Evolutionary conservation across 2,797 vertebrate genomes (phyloP), one percentile per base, ranked within the genome.

Genomic region (Myripristis murdjan): DNA sequence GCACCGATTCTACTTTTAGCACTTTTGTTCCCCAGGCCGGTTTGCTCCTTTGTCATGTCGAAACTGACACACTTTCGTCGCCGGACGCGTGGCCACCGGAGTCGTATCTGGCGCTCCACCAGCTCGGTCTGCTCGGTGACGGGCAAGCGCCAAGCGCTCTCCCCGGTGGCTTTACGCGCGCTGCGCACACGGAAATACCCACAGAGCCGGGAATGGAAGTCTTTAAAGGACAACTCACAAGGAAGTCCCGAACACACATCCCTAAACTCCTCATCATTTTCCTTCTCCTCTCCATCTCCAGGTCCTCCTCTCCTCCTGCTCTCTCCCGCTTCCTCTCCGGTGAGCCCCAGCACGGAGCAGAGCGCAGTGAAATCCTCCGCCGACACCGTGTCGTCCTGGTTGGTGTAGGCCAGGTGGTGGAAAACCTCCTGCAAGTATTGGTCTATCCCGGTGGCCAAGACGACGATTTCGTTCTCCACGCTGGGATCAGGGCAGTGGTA

Each of bases 341-440:
- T 4, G 37, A 95, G 77, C 0, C 92, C 93, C 78, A 95, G 82
- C 20, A 94, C 88, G 1, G 82, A 77, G 75, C 95, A 95, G 9
- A 95, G 89, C 10, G 84, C 69, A 5, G 41, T 53, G 77, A 95
- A 95, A 22, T 95, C 95, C 76, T 93, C 90, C 2, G 82, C 90
- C 0, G 90, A 91, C 61, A 95, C 85, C 2, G 85, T 66, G 0
- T 94, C 93, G 0, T 92, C 82, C 11, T 64, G 82, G 67, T 77
- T 86, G 15, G 87, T 26, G 57, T 83, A 83, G 0, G 91, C 89
- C 51, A 95, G 82, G 78, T 95, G 95, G 70, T 95, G 94, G 77
- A 95, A 95, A 31, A 95, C 91, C 85, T 95, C 95, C 75, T 95
- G 95, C 35, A 95, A 71, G 62, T 95, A 95, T 20, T 95, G 95